A percentile compares a stretch with the other conserved stretches of the same genome.
Conservation (phyloP, 2,113 vertebrate genomes). For the Cyphomyrus plagiostoma region DNA sequence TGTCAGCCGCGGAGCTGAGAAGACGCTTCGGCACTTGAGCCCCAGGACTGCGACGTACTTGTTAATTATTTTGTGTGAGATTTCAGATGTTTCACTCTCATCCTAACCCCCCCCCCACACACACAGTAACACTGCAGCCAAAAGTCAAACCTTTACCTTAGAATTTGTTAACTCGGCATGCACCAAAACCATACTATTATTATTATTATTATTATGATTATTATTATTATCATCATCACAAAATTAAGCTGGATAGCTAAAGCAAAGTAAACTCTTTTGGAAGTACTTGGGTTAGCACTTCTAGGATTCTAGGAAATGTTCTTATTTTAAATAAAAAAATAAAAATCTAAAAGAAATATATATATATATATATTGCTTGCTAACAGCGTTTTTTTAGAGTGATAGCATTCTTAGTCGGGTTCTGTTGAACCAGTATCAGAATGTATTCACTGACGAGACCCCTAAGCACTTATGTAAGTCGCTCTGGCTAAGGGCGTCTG, state of each 20-base stretch:
- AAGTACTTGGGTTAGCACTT: too few species aligned
- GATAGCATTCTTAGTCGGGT: too few species aligned
- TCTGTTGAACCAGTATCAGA: too few species aligned
- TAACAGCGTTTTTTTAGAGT: too few species aligned
- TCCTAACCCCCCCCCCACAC: background rate
- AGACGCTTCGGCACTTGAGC: background rate
- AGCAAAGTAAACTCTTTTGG: too few species aligned
- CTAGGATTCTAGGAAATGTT: too few species aligned
- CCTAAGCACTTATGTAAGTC: too few species aligned
- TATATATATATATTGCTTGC: too few species aligned
- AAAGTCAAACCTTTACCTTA: background rate
- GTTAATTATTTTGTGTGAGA: background rate
- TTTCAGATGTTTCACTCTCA: background rate
- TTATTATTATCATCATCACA: background rate
- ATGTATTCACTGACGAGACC: too few species aligned
- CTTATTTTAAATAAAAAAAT: too few species aligned
- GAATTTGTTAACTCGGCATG: background rate
- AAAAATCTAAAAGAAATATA: too few species aligned
- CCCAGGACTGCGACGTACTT: background rate
- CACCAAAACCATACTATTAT: background rate
- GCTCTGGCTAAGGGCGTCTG: too few species aligned
- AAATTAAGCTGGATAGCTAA: background rate
- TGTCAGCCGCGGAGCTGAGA: background rate
- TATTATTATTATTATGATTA: background rate
- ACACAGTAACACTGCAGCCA: background rate